Percentiles rank a stretch among this genome's conserved stretches.
Conservation (phyloP, 2,888 invertebrate species). For the Lobophora halterata region DNA sequence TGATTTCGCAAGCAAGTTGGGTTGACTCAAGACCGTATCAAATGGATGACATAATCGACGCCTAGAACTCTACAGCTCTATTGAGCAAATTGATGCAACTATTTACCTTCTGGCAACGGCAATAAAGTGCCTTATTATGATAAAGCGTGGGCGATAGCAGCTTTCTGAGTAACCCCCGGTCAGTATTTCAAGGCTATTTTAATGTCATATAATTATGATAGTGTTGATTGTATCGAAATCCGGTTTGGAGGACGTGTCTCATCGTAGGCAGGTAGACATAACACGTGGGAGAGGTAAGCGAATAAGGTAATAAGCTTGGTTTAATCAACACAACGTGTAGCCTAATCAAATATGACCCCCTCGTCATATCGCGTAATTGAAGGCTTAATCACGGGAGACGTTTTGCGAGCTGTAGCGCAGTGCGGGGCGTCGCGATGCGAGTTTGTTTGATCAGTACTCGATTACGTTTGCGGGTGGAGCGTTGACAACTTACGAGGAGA, state of each 20-base stretch:
- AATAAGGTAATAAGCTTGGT: slow-evolving; percentile 76
- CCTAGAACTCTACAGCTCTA: slow-evolving; percentile 27
- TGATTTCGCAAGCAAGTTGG: slow-evolving; percentile 48
- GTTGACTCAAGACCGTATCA: slow-evolving; percentile 37
- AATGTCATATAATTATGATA: slow-evolving; percentile 55
- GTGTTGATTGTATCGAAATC: slow-evolving; percentile 45
- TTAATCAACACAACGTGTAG: slow-evolving; percentile 78
- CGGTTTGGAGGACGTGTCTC: slow-evolving; percentile 43
- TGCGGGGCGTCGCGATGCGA: slow-evolving; percentile 39
- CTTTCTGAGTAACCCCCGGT: slow-evolving; percentile 34
- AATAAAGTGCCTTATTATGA: slow-evolving; percentile 30
- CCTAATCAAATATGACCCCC: slow-evolving; percentile 79
- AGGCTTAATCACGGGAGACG: slow-evolving; percentile 75
- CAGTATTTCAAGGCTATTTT: slow-evolving; percentile 56
- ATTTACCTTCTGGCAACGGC: slow-evolving; percentile 29
- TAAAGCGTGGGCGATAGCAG: slow-evolving; percentile 29
- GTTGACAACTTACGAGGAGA: slow-evolving; percentile 50
- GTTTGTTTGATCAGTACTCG: slow-evolving; percentile 66
- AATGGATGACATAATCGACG: slow-evolving; percentile 45
- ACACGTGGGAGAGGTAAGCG: slow-evolving; percentile 58
- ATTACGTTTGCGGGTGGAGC: slow-evolving; percentile 52
- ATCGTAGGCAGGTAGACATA: slow-evolving; percentile 46
- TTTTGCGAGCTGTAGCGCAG: slow-evolving; percentile 47
- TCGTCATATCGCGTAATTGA: slow-evolving; percentile 77
- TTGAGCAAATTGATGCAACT: slow-evolving; percentile 42